These are phyloP conservation scores for Venustaconcha ellipsiformis DNA, from an alignment of 1,140 invertebrate species.

Conservation along the genomic window DNA sequence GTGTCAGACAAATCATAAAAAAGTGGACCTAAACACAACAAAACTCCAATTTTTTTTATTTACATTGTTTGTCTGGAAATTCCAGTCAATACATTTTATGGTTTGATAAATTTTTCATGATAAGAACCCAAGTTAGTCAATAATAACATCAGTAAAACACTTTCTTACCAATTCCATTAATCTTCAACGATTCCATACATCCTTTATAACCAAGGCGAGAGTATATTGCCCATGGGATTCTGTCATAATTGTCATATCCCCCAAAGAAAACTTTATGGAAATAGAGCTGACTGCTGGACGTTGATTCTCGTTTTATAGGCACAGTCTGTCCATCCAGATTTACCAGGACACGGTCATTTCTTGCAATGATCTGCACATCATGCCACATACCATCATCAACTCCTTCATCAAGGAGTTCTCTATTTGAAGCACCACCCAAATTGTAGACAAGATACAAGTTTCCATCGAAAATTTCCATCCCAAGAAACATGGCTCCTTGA, in stretches of 20 bases:
- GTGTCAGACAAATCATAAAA: too few species aligned
- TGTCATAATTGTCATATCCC: slow-evolving; percentile 20
- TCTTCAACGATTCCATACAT: slow-evolving; percentile 49
- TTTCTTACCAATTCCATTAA: slow-evolving; percentile 34
- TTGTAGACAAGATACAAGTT: slow-evolving; percentile 55
- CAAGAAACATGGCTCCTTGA: slow-evolving; percentile 28
- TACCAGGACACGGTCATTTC: not conserved
- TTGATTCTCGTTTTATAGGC: slow-evolving; percentile 6
- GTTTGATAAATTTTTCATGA: not conserved
- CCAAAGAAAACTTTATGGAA: slow-evolving; percentile 30
- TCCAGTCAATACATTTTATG: too few species aligned
- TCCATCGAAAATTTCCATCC: slow-evolving; percentile 57
- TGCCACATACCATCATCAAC: slow-evolving; percentile 54
- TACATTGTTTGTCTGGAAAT: too few species aligned
- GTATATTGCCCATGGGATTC: slow-evolving; percentile 58
- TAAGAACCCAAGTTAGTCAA: not conserved
- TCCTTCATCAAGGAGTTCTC: slow-evolving; percentile 30
- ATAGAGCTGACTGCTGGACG: slow-evolving; percentile 21
- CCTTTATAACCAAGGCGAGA: slow-evolving; percentile 53
- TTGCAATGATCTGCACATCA: slow-evolving; percentile 26
- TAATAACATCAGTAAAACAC: not conserved
- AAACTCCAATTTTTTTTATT: too few species aligned
- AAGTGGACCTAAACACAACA: too few species aligned
- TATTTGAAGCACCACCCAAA: slow-evolving; percentile 35
- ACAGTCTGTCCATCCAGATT: slow-evolving; percentile 30